These are phyloP conservation scores for Phenacoccus solenopsis DNA, from an alignment of 1,140 invertebrate species.

Conservation along the genomic window DNA sequence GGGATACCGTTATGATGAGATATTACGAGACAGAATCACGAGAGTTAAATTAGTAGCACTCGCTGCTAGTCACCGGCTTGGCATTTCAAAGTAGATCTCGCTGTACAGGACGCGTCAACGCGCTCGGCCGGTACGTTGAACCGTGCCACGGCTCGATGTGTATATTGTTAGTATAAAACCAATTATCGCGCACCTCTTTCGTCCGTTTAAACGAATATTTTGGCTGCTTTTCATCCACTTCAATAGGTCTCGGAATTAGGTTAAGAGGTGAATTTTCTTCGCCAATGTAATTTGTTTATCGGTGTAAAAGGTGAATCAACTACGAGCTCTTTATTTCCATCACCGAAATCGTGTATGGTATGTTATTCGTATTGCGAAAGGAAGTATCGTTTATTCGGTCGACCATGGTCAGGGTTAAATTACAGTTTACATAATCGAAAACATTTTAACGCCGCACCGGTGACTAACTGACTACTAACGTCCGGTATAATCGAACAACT, in stretches of 20 bases:
- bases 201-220: no score
- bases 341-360: no score
- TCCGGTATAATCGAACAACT: conserved; percentile 1
- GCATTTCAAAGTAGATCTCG: not conserved
- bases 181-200: not conserved
- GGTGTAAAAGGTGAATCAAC: not conserved
- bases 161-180: not conserved
- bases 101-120: not conserved
- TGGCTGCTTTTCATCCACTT: not conserved
- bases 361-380: no score
- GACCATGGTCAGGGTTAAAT: conserved; percentile 12
- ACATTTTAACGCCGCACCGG: conserved; percentile 15
- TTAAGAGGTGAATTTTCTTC: not conserved
- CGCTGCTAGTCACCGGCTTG: no score
- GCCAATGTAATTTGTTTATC: no score
- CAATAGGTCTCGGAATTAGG: not conserved
- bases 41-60: not conserved
- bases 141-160: no score
- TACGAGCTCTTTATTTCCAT: not conserved
- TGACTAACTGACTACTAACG: not conserved
- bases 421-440: conserved; percentile 15
- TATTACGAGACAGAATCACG: not conserved
- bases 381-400: conserved; percentile 4
- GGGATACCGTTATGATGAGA: not conserved
- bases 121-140: not conserved